Evolutionary conservation across 2,797 vertebrate genomes (phyloP).

Genomic region (Enteromius thamalakanensis): DNA sequence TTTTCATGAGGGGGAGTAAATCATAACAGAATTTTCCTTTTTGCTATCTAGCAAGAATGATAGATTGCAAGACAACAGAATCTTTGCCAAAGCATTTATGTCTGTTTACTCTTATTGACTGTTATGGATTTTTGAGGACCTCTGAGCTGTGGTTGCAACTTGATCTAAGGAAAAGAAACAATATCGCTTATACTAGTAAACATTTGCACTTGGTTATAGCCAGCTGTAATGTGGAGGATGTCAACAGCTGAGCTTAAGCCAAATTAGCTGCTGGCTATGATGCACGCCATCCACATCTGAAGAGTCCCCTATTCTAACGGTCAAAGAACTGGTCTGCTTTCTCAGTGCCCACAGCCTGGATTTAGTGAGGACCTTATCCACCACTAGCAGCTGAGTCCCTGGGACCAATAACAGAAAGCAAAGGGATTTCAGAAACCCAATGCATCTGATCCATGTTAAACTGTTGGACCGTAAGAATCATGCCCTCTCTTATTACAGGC

Average conservation of each 20-base stretch:
- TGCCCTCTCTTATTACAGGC: slow-evolving; percentile 34
- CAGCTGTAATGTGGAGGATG: slow-evolving; percentile 72
- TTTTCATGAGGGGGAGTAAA: not conserved
- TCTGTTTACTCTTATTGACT: not conserved
- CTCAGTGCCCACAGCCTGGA: slow-evolving; percentile 68
- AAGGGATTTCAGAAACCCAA: slow-evolving; percentile 52
- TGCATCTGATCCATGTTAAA: slow-evolving; percentile 44
- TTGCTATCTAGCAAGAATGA: not conserved
- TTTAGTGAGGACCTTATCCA: slow-evolving; percentile 67
- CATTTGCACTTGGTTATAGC: slow-evolving; percentile 76
- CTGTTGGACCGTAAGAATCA: slow-evolving; percentile 28
- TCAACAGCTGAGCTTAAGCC: slow-evolving; percentile 76
- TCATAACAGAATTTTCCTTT: not conserved
- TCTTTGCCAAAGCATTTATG: not conserved
- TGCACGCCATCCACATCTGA: slow-evolving; percentile 62
- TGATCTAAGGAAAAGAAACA: slow-evolving; percentile 67
- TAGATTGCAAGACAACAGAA: not conserved
- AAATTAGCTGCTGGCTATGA: slow-evolving; percentile 47
- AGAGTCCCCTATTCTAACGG: slow-evolving; percentile 63
- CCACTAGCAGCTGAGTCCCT: slow-evolving; percentile 69
- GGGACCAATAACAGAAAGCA: slow-evolving; percentile 46
- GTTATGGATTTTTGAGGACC: slow-evolving; percentile 45
- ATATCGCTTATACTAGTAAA: slow-evolving; percentile 75
- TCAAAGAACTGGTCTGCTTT: slow-evolving; percentile 72
- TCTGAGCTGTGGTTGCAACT: slow-evolving; percentile 52